phyloP scores from a whole-genome alignment of 2,113 vertebrate species.

The Eurystomus gularis region DNA sequence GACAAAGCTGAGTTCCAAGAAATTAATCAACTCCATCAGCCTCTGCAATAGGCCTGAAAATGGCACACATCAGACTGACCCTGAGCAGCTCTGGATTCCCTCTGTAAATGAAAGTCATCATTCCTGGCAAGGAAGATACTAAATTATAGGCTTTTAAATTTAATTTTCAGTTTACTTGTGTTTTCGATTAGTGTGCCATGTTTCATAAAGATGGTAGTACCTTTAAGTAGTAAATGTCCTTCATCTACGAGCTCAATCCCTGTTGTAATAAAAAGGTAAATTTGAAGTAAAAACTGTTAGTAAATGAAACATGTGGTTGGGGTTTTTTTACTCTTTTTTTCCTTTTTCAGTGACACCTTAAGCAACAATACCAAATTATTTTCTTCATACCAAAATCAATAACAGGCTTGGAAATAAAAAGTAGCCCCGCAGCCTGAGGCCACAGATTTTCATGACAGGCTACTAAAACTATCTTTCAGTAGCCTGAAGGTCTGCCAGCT shows the following conservation, averaged over 20 bases:
- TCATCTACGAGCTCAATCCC: constrained; percentile 5
- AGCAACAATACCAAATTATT: constrained; percentile 79
- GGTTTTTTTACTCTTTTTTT: not conserved
- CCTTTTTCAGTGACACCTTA: constrained; percentile 66
- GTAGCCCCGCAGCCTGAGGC: constrained; percentile 69
- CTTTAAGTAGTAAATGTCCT: constrained; percentile 72
- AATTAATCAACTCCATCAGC: constrained; percentile 93
- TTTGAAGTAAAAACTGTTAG: constrained; percentile 44
- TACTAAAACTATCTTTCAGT: constrained; percentile 74
- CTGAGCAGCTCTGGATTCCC: constrained; percentile 73
- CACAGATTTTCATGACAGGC: constrained; percentile 77
- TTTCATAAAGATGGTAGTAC: constrained; percentile 83
- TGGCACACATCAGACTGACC: constrained; percentile 86
- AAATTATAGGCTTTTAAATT: constrained; percentile 90
- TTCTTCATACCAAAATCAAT: constrained; percentile 81
- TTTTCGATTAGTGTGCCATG: constrained; percentile 83
- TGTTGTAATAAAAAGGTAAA: constrained; percentile 63
- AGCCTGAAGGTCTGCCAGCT: constrained; percentile 63
- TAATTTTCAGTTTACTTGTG: constrained; percentile 87
- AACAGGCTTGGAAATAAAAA: constrained; percentile 76
- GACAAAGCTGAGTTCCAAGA: constrained; percentile 90
- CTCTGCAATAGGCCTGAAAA: constrained; percentile 73
- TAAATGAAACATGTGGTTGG: constrained; percentile 20
- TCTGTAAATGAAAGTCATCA: constrained; percentile 83
- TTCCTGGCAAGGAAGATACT: constrained; percentile 83